Percentiles rank a stretch among this genome's conserved stretches.
These are phyloP conservation scores for Ceyx cyanopectus DNA, from an alignment of 2,113 vertebrate species.

Conservation along the genomic window DNA sequence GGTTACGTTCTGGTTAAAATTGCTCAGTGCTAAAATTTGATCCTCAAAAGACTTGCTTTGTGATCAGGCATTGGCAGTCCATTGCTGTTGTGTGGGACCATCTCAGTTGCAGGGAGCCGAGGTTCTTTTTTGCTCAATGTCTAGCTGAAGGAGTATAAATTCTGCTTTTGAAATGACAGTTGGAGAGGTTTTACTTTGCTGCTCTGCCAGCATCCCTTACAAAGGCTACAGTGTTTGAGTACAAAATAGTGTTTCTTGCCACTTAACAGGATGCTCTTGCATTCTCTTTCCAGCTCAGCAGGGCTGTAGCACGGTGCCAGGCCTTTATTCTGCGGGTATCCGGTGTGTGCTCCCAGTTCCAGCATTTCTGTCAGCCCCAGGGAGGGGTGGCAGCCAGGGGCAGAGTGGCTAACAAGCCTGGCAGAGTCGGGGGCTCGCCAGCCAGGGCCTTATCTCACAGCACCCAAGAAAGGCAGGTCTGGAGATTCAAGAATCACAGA, in stretches of 20 bases:
- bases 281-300: conserved; percentile 37
- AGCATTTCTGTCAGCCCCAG: not conserved
- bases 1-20: not conserved
- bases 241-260: conserved; percentile 61
- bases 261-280: conserved; percentile 66
- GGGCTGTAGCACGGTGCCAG: not conserved
- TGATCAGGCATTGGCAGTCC: conserved; percentile 9
- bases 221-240: conserved; percentile 59
- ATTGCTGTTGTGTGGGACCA: not conserved
- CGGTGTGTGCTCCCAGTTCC: conserved; percentile 33
- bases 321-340: conserved; percentile 34
- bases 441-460: accelerated
- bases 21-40: not conserved
- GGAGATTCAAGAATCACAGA: not conserved
- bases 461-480: not conserved
- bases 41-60: not conserved
- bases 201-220: conserved; percentile 48
- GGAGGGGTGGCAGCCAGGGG: not conserved
- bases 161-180: conserved; percentile 61
- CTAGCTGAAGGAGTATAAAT: conserved; percentile 56
- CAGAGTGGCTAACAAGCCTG: not conserved
- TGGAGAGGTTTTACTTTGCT: conserved; percentile 37
- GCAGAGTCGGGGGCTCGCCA: not conserved
- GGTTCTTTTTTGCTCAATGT: conserved; percentile 17
- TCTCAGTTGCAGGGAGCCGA: not conserved